Conservation (phyloP, 2,888 invertebrate genomes). For the Asteroscopus sphinx region DNA sequence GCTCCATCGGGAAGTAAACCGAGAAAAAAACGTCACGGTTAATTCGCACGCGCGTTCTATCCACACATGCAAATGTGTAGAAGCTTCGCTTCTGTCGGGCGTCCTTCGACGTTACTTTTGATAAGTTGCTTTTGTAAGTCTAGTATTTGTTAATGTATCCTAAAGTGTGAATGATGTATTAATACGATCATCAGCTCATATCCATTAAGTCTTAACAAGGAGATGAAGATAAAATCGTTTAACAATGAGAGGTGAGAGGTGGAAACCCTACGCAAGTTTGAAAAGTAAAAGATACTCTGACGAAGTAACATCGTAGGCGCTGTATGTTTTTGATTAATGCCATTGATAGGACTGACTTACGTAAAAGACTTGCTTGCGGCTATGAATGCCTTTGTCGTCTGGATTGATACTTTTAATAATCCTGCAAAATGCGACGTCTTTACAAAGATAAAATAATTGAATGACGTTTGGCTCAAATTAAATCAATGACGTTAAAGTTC, state of each 20-base stretch:
- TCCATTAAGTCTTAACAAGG: conserved; percentile 32
- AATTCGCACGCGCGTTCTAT: no score
- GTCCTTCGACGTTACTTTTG: no score
- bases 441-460: conserved; percentile 20
- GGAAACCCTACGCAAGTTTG: conserved; percentile 36
- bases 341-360: conserved; percentile 41
- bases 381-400: conserved; percentile 28
- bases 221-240: conserved; percentile 23
- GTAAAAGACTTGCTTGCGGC: conserved; percentile 20
- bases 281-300: conserved; percentile 30
- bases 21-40: no score
- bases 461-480: conserved; percentile 19
- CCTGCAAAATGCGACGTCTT: conserved; percentile 23
- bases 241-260: conserved; percentile 31
- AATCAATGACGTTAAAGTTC: conserved; percentile 27
- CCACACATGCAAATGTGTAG: no score
- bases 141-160: background rate
- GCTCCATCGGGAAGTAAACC: no score
- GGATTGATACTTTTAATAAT: conserved; percentile 16
- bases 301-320: conserved; percentile 41
- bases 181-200: conserved; percentile 13
- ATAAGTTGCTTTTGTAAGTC: background rate
- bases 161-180: conserved; percentile 1
- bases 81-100: no score
- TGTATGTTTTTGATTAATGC: conserved; percentile 47